Conservation (phyloP, 2,797 vertebrate species). For the Helostoma temminkii region DNA sequence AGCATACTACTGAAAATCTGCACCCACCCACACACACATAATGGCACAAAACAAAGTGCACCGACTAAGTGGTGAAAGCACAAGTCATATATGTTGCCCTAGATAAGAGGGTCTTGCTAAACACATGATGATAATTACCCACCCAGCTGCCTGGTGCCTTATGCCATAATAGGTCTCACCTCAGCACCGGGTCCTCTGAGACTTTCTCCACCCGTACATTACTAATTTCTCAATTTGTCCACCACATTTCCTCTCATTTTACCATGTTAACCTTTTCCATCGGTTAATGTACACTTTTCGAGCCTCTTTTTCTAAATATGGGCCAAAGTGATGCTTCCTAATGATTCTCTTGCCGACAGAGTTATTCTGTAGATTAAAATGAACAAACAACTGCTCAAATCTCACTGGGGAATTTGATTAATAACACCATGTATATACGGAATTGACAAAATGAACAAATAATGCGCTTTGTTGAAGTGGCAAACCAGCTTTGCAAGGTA, state of each 20-base stretch:
- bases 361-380: conserved; percentile 69
- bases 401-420: conserved; percentile 73
- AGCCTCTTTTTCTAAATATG: conserved; percentile 76
- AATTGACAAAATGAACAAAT: conserved; percentile 73
- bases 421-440: conserved; percentile 71
- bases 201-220: conserved; percentile 67
- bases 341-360: conserved; percentile 73
- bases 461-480: conserved; percentile 72
- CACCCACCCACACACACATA: conserved; percentile 20
- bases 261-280: conserved; percentile 79
- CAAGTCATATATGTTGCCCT: conserved; percentile 76
- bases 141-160: conserved; percentile 84
- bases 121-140: conserved; percentile 85
- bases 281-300: conserved; percentile 72
- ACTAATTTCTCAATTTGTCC: conserved; percentile 88
- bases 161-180: conserved; percentile 83
- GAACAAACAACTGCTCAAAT: conserved; percentile 70
- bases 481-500: conserved; percentile 59
- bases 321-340: conserved; percentile 77
- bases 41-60: conserved; percentile 66
- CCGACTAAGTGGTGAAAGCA: conserved; percentile 76
- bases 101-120: conserved; percentile 80
- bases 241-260: conserved; percentile 75
- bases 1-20: conserved; percentile 15
- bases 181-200: conserved; percentile 80